Evolutionary conservation across 2,888 invertebrate genomes (phyloP), one percentile per base, ranked within the genome.

Genomic region (Drosophila affinis): DNA sequence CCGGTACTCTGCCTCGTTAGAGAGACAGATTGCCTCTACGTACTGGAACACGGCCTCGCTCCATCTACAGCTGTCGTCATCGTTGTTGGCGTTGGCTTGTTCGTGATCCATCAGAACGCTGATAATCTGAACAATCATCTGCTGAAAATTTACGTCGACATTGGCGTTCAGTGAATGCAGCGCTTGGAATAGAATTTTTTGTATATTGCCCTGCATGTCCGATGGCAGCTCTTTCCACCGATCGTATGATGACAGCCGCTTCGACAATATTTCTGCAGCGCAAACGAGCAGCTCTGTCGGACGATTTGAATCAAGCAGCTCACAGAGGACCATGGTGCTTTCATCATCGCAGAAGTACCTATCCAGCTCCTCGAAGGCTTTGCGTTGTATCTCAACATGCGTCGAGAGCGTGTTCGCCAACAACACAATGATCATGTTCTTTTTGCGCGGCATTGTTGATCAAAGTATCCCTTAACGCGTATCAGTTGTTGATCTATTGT

Each of bases 361-460:
- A 3, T 9, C 10, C 9, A 75, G 17, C 44, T 58, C 45, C 17
- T 70, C 70, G 3, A 0, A 10, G 24, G 62, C 51, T 2, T 58
- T 51, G 3, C 27, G 32, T 9, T 55, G 47, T 3, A 44, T 47
- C 3, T 68, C 58, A 4, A 47, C 29, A 10, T 56, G 57, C 9
- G 48, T 9, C 3, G 75, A 74, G 6, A 55, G n/a, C 56, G 65
- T 59, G 46, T 59, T 55, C 12, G 46, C 48, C 10, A 75, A 45
- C 18, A 75, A 17, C 1, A 27, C 14, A 6, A 61, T 14, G 29
- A 75, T 2, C n/a, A 61, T 56, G 3, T 45, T 54, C 10, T 24
- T 47, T 10, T 53, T 53, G 2, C 24, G 18, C 0, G 17, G 14
- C 52, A 59, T 59, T 9, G 4, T 45, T 9, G 4, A 32, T 32